Conservation (phyloP, 2,888 invertebrate species). For the Microctonus hyperodae region DNA sequence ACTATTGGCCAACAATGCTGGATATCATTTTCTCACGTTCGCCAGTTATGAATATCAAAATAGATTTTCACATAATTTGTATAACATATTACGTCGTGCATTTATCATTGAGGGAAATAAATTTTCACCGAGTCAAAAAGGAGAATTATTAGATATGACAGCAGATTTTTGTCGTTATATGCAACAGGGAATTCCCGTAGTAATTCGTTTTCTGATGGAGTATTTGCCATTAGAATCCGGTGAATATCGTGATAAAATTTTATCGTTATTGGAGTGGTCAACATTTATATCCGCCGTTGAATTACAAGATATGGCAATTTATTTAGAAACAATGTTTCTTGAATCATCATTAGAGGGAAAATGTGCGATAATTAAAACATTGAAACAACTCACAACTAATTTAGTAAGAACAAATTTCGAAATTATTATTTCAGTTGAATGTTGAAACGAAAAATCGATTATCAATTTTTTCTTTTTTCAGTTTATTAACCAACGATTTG, state of each 20-base stretch:
- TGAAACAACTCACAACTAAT: constrained; percentile 49
- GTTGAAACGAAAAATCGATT: background rate
- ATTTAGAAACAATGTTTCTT: constrained; percentile 51
- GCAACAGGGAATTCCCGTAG: constrained; percentile 58
- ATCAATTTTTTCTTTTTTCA: constrained; percentile 26
- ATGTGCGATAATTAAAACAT: constrained; percentile 51
- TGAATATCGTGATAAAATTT: constrained; percentile 48
- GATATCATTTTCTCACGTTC: constrained; percentile 58
- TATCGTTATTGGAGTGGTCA: constrained; percentile 56
- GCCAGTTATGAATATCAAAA: constrained; percentile 55
- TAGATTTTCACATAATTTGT: constrained; percentile 58
- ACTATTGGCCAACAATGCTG: constrained; percentile 53
- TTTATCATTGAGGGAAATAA: constrained; percentile 53
- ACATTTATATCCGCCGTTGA: constrained; percentile 49
- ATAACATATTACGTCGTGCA: constrained; percentile 53
- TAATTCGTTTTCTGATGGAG: constrained; percentile 54
- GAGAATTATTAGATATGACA: constrained; percentile 51
- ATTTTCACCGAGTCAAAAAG: constrained; percentile 50
- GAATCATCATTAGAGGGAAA: constrained; percentile 50
- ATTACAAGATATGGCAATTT: constrained; percentile 28
- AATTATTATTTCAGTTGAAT: background rate
- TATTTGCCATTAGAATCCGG: constrained; percentile 53
- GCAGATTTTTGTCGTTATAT: constrained; percentile 52
- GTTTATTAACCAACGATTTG: constrained; percentile 48
- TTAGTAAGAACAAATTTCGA: constrained; percentile 43